Conservation (phyloP, 1,140 invertebrate species). For the Drosophila equinoxialis region DNA sequence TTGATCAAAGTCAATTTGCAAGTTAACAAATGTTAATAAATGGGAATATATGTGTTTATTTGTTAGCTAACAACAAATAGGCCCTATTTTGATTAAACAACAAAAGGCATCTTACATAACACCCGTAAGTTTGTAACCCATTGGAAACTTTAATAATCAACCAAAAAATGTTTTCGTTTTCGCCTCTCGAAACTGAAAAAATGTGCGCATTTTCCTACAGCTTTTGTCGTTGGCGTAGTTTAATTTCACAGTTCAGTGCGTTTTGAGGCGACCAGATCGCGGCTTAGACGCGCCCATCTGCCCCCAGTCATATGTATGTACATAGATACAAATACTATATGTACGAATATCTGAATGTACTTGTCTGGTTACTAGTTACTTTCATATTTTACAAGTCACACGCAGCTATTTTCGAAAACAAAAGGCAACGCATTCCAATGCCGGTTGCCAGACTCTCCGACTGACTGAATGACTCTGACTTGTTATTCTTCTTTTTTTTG, state of each 20-base stretch:
- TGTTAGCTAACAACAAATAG: not conserved
- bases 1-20: slow-evolving; percentile 41
- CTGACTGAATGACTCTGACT: slow-evolving; percentile 36
- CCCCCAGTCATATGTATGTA: slow-evolving; percentile 34
- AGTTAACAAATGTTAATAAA: slow-evolving; percentile 36
- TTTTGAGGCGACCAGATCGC: slow-evolving; percentile 56
- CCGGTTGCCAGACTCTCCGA: slow-evolving; percentile 14
- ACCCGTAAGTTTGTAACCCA: slow-evolving; percentile 25
- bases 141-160: slow-evolving; percentile 34
- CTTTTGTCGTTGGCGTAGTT: slow-evolving; percentile 48
- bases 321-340: slow-evolving; percentile 19
- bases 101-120: slow-evolving; percentile 37
- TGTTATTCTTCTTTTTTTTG: not conserved
- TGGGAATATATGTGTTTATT: slow-evolving; percentile 14
- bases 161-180: slow-evolving; percentile 27
- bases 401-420: slow-evolving; percentile 23
- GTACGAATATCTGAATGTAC: not conserved
- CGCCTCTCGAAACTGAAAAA: slow-evolving; percentile 16
- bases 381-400: slow-evolving; percentile 56
- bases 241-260: slow-evolving; percentile 78
- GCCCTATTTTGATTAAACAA: slow-evolving; percentile 24
- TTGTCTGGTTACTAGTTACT: slow-evolving; percentile 22
- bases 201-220: slow-evolving; percentile 29
- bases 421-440: slow-evolving; percentile 47
- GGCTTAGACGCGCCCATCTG: slow-evolving; percentile 69